Evolutionary conservation across 2,888 invertebrate genomes (phyloP), one percentile per base, ranked within the genome.

Genomic region (Isoperla grammatica): DNA sequence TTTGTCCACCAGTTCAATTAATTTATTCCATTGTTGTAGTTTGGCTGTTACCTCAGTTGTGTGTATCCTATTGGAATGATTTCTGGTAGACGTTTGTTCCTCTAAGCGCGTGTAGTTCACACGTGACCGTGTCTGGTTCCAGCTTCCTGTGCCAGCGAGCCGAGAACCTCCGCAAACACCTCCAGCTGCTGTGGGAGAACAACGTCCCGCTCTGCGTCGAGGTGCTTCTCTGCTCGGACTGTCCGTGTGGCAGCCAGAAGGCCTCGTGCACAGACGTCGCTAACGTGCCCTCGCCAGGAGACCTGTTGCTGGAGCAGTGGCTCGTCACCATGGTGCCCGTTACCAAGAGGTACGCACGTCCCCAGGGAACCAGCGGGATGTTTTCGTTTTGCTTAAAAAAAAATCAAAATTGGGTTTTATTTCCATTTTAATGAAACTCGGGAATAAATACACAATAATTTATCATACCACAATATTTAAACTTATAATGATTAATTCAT

Each of bases 181-280:
- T 83, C 69, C 75, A 81, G 66, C 79, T 84, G 60, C 74, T 88
- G 67, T 88, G 86, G 83, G 79, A 79, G 62, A 86, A 87, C 68
- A 80, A 81, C 66, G 82, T 86, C 61, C 87, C 88, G 1, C 77
- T 91, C 69, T 89, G 88, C 73, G 84, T 93, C 63, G 91, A 92
- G 75, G 90, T 91, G 53, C 75, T 90, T 61, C 78, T 92, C 61
- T 85, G 86, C 64, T 86, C 88, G 48, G 80, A 84, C 66, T 92
- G 91, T 75, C 75, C 78, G 62, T 83, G 83, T 68, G 77, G 76
- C 13, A 66, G 67, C 22, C 70, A 70, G 59, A 71, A 73, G 61
- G 72, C 73, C 13, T 67, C 66, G 69, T 69, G 71, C 40, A 71
- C 71, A 54, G 76, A 73, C 64, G 71, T 71, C 54, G 68, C 71